Evolutionary conservation across 2,888 invertebrate genomes (phyloP).

Genomic region (Ptychoptera albimana): DNA sequence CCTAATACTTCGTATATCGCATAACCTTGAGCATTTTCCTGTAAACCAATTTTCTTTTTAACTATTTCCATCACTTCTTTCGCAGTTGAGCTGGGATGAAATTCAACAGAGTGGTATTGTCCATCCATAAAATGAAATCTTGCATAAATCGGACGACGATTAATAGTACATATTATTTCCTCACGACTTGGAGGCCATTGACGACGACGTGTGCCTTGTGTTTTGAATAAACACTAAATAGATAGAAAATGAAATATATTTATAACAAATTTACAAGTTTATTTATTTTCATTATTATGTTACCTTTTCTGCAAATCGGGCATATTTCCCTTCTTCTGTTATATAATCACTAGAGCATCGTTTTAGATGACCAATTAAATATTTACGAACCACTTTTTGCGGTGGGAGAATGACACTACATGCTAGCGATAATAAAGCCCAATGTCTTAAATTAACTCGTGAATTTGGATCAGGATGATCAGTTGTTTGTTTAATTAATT

Average conservation of each 20-base stretch:
- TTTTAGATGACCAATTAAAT: constrained; percentile 77
- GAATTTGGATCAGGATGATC: constrained; percentile 82
- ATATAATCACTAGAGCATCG: constrained; percentile 75
- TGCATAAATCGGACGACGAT: constrained; percentile 78
- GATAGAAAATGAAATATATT: constrained; percentile 7
- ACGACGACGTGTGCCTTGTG: constrained; percentile 59
- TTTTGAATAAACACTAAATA: constrained; percentile 47
- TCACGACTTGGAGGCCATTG: constrained; percentile 84
- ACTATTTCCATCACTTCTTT: constrained; percentile 77
- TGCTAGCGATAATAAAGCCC: constrained; percentile 72
- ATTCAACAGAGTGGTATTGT: constrained; percentile 87
- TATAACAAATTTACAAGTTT: neutral
- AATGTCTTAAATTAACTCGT: constrained; percentile 73
- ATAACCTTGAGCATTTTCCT: constrained; percentile 44
- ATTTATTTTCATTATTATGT: constrained; percentile 1
- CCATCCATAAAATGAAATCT: constrained; percentile 87
- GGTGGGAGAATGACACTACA: constrained; percentile 76
- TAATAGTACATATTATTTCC: constrained; percentile 84
- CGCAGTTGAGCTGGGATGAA: constrained; percentile 85
- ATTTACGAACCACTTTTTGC: constrained; percentile 67
- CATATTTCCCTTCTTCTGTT: constrained; percentile 89
- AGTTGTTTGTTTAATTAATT: constrained; percentile 86
- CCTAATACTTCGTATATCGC: constrained; percentile 86
- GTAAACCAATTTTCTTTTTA: constrained; percentile 69
- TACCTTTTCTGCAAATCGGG: constrained; percentile 79